Conservation (phyloP, 2,888 invertebrate genomes). For the Drosophila merina region DNA sequence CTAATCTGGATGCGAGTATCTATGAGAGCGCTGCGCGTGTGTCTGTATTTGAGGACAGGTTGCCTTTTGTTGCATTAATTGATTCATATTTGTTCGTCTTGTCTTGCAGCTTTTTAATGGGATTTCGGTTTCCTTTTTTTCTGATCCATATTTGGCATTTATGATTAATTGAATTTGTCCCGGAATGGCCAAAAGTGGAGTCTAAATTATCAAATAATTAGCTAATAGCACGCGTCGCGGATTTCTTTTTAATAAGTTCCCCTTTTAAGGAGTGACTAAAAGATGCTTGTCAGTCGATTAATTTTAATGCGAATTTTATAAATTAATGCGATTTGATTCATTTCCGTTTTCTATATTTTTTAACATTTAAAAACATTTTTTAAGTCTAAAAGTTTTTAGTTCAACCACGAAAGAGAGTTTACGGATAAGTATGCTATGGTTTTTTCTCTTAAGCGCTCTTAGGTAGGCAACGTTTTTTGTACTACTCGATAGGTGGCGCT, state of each 20-base stretch:
- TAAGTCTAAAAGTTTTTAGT: too few species aligned
- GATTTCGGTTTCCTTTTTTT: slow-evolving; percentile 49
- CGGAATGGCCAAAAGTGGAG: slow-evolving; percentile 49
- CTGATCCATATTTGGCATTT: slow-evolving; percentile 59
- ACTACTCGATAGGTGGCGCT: neutral
- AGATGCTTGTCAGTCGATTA: neutral
- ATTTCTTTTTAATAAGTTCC: slow-evolving; percentile 24
- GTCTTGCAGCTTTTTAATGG: slow-evolving; percentile 52
- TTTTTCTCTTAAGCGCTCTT: neutral
- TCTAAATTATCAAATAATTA: slow-evolving; percentile 34
- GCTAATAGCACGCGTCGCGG: slow-evolving; percentile 24
- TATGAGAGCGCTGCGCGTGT: slow-evolving; percentile 6
- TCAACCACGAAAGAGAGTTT: too few species aligned
- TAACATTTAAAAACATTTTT: neutral
- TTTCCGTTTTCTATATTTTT: neutral
- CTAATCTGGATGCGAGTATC: slow-evolving; percentile 40
- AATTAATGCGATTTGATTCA: neutral
- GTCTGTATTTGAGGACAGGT: slow-evolving; percentile 38
- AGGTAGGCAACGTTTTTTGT: neutral
- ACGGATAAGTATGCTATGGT: neutral
- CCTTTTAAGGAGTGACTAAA: slow-evolving; percentile 20
- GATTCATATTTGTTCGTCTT: slow-evolving; percentile 71
- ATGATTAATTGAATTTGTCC: slow-evolving; percentile 68
- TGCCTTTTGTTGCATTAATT: slow-evolving; percentile 73
- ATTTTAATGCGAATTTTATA: slow-evolving; percentile 1